Percentiles rank a stretch among this genome's conserved stretches.
Conservation (phyloP, 2,113 vertebrate genomes). For the Ammospiza nelsoni region DNA sequence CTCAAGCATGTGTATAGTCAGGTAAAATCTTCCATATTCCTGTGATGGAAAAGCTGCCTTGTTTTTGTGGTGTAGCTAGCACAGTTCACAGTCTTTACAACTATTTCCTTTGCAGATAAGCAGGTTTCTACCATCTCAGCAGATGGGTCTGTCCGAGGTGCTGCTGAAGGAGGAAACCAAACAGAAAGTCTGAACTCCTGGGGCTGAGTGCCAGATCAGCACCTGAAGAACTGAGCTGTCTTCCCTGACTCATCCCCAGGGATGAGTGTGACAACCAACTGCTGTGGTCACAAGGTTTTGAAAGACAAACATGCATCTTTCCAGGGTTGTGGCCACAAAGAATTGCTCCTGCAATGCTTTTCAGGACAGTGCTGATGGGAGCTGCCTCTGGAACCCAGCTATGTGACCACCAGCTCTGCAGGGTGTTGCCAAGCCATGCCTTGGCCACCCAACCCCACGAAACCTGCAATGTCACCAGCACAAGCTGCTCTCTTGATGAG, state of each 20-base stretch:
- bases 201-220: not conserved
- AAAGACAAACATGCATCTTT: not conserved
- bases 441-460: not conserved
- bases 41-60: not conserved
- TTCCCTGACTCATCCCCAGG: not conserved
- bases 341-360: not conserved
- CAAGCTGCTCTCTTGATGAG: not conserved
- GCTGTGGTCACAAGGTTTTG: not conserved
- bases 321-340: not conserved
- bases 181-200: not conserved
- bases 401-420: not conserved
- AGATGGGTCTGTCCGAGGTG: not conserved
- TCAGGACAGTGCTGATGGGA: not conserved
- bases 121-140: not conserved
- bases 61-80: not conserved
- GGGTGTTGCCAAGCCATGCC: not conserved
- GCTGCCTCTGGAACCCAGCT: not conserved
- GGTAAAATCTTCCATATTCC: not conserved
- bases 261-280: not conserved
- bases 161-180: not conserved
- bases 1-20: not conserved
- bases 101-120: slow-evolving; percentile 11
- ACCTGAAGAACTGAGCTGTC: not conserved
- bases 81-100: not conserved
- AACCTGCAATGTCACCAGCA: not conserved